Evolutionary conservation across 2,113 vertebrate species (phyloP), one percentile per base, ranked within the genome.

Genomic region (Aythya baeri): DNA sequence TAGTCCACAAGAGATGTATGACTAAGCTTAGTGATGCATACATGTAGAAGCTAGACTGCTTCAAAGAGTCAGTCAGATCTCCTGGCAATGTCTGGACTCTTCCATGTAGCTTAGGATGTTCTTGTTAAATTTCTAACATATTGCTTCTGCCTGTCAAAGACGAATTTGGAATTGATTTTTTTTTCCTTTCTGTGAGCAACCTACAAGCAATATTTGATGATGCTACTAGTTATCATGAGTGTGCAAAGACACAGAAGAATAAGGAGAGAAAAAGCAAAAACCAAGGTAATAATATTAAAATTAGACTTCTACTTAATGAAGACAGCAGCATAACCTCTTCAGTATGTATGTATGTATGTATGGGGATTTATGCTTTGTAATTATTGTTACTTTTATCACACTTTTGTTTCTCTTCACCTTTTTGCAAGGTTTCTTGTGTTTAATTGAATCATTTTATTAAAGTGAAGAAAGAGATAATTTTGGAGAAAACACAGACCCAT

Each of bases 381-480:
- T 73, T 87, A 46, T 11, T 58, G 8, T 21, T 80, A 61, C 8
- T 7, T 71, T 43, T 80, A 36, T 4, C 55, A 26, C 10, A 62
- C 7, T 62, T 90, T 71, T 71, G 20, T 71, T 68, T 71, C 11
- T 38, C 61, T 52, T 57, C 84, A 59, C 11, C 2, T 74, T 88
- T 82, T 86, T 83, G 9, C 2, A 41, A 49, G 17, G 75, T 85
- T 89, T 82, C 17, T 8, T n/a, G 32, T 26, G 27, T 81, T 83
- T 77, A 80, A 87, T 44, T 31, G 7, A 86, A 59, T 25, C 50
- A 72, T 81, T 89, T 55, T 32, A 72, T 59, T 43, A 77, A 91
- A 74, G 16, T 0, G 0, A 57, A 3, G 26, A 52, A 78, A 27
- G 15, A 9, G 17, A 41, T 57, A 79, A 61, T 57, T 65, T 86